Percentiles rank a stretch among this genome's conserved stretches.
Conservation (phyloP, 2,797 vertebrate genomes). For the Squalus acanthias region DNA sequence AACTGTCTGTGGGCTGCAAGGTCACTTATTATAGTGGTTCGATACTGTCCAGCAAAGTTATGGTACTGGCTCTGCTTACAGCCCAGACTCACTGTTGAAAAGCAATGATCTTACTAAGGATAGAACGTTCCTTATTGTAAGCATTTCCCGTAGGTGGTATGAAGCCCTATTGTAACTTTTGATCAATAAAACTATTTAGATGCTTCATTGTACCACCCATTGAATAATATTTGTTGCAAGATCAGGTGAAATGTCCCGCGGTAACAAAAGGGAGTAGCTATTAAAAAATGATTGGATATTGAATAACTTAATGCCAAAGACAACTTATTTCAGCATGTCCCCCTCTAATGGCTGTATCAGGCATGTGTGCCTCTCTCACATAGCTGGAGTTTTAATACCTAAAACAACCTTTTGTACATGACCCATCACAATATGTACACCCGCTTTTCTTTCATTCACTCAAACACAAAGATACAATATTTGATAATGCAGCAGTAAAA, state of each 20-base stretch:
- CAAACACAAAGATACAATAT: background rate
- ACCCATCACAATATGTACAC: background rate
- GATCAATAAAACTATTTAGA: background rate
- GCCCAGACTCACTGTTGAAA: background rate
- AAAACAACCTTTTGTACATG: background rate
- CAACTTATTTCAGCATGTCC: background rate
- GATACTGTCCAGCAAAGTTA: background rate
- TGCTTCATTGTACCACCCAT: background rate
- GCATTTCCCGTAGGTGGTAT: background rate
- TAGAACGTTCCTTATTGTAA: background rate
- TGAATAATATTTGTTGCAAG: background rate
- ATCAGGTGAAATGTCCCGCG: background rate
- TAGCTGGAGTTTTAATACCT: background rate
- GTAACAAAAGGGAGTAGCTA: background rate
- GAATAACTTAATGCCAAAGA: background rate
- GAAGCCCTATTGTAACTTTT: background rate
- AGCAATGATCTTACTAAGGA: background rate
- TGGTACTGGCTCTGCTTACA: background rate
- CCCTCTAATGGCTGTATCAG: background rate
- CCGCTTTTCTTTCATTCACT: background rate
- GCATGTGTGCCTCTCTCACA: background rate
- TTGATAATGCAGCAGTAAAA: background rate
- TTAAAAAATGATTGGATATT: background rate
- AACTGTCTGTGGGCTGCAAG: background rate
- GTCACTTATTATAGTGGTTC: slow-evolving; percentile 9